Evolutionary conservation across 2,113 vertebrate species (phyloP).

Genomic region (Nannospalax galili): DNA sequence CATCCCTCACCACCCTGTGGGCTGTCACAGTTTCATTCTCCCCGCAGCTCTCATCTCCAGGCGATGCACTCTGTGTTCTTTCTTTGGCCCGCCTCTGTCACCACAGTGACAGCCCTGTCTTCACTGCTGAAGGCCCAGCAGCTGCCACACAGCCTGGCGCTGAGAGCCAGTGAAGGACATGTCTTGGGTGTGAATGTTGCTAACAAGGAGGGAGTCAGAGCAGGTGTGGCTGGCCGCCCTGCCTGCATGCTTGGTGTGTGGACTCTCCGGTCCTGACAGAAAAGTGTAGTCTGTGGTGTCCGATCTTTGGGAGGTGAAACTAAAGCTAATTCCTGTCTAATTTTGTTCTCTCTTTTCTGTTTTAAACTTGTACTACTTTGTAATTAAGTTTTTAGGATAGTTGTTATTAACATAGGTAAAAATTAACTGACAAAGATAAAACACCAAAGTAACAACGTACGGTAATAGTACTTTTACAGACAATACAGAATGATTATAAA

Average conservation of each 20-base stretch:
- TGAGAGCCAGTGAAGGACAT: neutral
- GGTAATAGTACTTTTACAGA: too few relatives aligned
- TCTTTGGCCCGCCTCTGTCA: neutral
- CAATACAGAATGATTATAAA: neutral
- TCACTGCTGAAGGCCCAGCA: neutral
- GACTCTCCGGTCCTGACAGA: neutral
- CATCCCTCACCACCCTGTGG: accelerated
- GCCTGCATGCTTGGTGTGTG: accelerated
- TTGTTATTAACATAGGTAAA: neutral
- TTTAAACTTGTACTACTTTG: neutral
- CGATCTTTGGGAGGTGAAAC: neutral
- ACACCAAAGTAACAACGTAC: neutral
- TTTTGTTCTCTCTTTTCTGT: neutral
- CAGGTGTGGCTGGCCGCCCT: neutral
- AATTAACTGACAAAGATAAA: neutral
- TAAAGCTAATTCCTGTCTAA: neutral
- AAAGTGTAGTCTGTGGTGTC: neutral
- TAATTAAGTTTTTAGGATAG: constrained; percentile 10
- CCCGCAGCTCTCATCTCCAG: neutral
- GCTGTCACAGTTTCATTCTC: neutral
- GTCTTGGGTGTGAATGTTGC: neutral
- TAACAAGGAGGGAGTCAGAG: neutral
- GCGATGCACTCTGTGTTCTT: accelerated
- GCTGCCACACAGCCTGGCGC: neutral
- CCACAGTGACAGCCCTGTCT: neutral